phyloP scores from a whole-genome alignment of 2,888 invertebrate species.

The Pristionchus fissidentatus region DNA sequence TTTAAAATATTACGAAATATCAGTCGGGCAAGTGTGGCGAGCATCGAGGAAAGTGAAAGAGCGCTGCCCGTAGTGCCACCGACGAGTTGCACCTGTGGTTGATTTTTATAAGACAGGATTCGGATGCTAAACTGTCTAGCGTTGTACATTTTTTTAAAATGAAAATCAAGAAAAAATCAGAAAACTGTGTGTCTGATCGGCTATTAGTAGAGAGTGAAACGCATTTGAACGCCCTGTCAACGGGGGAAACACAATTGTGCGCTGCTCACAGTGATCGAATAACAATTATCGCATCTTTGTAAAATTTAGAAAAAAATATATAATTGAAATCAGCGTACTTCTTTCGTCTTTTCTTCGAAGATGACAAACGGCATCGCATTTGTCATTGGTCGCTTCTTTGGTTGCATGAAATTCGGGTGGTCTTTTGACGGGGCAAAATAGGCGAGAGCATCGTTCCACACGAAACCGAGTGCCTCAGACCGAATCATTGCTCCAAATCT shows the following conservation, averaged over 20 bases:
- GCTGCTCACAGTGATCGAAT: not conserved
- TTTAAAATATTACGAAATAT: not conserved
- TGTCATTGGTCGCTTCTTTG: constrained; percentile 23
- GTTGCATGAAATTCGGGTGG: not conserved
- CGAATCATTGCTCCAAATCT: constrained; percentile 60
- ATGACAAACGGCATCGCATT: constrained; percentile 38
- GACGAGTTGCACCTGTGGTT: constrained; percentile 22
- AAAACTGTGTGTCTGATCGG: no score
- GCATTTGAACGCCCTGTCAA: not conserved
- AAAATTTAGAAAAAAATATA: not conserved
- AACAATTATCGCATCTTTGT: not conserved
- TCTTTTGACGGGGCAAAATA: constrained; percentile 49
- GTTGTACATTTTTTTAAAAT: no score
- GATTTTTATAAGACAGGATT: not conserved
- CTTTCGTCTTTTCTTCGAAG: not conserved
- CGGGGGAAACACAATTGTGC: not conserved
- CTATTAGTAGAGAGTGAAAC: not conserved
- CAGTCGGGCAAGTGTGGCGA: not conserved
- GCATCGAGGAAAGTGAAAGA: not conserved
- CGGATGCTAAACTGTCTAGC: not conserved
- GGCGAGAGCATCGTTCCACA: constrained; percentile 63
- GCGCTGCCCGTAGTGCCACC: not conserved
- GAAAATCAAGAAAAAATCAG: no score
- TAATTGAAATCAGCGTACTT: not conserved
- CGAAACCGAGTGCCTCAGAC: constrained; percentile 55